These are phyloP conservation scores for Erinaceus europaeus DNA, from an alignment of 2,113 vertebrate species.

Conservation along the genomic window DNA sequence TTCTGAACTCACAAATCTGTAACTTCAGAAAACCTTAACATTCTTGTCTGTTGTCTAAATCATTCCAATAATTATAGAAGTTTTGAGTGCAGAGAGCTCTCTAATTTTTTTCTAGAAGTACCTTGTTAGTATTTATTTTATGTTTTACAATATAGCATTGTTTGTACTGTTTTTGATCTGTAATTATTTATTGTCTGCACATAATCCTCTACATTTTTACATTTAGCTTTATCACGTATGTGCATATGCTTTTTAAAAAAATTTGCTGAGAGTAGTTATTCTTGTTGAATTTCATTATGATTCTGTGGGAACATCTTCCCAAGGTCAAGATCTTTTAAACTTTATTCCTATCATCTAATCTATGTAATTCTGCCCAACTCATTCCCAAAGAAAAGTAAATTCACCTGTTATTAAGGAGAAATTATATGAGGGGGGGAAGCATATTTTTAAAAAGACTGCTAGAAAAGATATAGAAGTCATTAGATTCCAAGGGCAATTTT, in stretches of 20 bases:
- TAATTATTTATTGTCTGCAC: background rate
- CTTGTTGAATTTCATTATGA: conserved; percentile 8
- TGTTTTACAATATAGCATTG: background rate
- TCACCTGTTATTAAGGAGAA: background rate
- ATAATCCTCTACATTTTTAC: background rate
- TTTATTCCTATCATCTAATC: background rate
- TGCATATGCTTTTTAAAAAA: background rate
- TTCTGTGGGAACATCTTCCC: conserved; percentile 16
- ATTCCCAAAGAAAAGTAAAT: conserved; percentile 20
- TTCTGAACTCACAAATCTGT: background rate
- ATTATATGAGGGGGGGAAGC: background rate
- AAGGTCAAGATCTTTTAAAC: conserved; percentile 39
- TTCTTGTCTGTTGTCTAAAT: conserved; percentile 10
- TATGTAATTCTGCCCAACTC: conserved; percentile 27
- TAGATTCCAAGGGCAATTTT: conserved; percentile 3
- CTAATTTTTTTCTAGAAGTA: background rate
- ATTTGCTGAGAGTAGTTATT: background rate
- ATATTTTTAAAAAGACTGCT: background rate
- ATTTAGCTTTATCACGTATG: background rate
- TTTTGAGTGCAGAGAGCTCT: background rate
- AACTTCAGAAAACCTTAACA: conserved; percentile 25
- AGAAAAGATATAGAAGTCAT: background rate
- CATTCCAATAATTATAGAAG: background rate
- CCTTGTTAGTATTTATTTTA: background rate
- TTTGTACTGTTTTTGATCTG: background rate